Percentiles rank a stretch among this genome's conserved stretches.
Evolutionary conservation across 2,888 invertebrate species (phyloP).

Genomic region (Pollenia amentaria): DNA sequence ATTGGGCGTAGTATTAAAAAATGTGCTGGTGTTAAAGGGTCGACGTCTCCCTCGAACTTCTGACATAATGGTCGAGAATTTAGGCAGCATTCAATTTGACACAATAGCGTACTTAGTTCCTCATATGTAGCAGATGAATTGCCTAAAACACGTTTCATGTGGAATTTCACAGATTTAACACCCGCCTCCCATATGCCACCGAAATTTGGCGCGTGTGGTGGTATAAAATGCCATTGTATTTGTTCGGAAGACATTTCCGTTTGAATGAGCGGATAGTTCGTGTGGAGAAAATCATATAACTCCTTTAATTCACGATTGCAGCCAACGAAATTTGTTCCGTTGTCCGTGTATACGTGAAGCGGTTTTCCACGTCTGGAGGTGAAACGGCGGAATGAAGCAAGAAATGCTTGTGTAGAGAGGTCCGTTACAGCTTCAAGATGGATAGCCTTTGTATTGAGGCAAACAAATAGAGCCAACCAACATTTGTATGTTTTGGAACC

Average conservation of each 20-base stretch:
- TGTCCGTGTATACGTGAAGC: not conserved
- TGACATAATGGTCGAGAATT: no score
- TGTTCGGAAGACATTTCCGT: not conserved
- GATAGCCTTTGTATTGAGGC: conserved; percentile 53
- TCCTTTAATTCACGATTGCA: not conserved
- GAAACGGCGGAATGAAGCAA: no score
- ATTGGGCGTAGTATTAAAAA: conserved; percentile 53
- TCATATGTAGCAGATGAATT: conserved; percentile 51
- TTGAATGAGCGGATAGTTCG: not conserved
- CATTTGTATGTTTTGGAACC: no score
- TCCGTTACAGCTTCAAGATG: no score
- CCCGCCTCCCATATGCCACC: not conserved
- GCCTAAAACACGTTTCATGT: conserved; percentile 54
- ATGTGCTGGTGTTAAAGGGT: no score
- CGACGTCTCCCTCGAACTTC: no score
- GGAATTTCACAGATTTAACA: conserved; percentile 12
- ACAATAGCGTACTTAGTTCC: conserved; percentile 54
- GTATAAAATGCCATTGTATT: not conserved
- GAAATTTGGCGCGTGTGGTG: not conserved
- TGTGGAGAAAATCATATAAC: no score
- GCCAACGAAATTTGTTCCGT: not conserved
- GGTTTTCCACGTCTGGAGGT: no score
- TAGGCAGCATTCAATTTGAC: conserved; percentile 58
- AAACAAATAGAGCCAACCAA: conserved; percentile 42
- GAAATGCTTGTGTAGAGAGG: no score